Conservation (phyloP, 2,888 invertebrate genomes). For the Eudasyphora cyanicolor region DNA sequence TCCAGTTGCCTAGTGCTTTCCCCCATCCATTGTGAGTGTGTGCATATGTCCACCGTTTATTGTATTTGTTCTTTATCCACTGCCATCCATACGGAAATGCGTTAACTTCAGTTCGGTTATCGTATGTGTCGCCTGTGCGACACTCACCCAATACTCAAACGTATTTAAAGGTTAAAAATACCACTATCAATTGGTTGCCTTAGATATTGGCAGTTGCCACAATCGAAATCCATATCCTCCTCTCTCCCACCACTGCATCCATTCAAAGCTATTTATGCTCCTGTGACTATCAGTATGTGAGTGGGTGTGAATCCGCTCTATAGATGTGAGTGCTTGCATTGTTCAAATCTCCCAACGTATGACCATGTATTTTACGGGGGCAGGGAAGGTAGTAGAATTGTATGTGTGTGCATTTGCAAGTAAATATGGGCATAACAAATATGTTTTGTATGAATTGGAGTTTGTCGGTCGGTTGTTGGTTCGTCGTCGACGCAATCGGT, state of each 20-base stretch:
- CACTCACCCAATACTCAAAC: too few species aligned
- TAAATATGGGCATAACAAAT: slow-evolving; percentile 60
- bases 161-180: slow-evolving; percentile 60
- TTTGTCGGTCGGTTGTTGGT: slow-evolving; percentile 26
- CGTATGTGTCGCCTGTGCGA: slow-evolving; percentile 49
- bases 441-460: slow-evolving; percentile 53
- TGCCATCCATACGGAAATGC: slow-evolving; percentile 47
- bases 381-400: background rate
- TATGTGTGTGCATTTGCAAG: slow-evolving; percentile 9
- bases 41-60: slow-evolving; percentile 21
- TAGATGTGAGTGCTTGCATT: background rate
- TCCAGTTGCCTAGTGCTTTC: slow-evolving; percentile 2
- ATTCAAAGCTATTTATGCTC: background rate
- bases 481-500: too few species aligned
- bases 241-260: background rate
- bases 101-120: slow-evolving; percentile 56
- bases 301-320: background rate
- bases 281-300: background rate
- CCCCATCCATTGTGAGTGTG: slow-evolving; percentile 11
- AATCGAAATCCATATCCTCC: background rate
- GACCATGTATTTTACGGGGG: background rate
- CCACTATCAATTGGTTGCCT: slow-evolving; percentile 58
- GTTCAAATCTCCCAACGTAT: background rate
- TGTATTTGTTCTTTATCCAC: slow-evolving; percentile 37
- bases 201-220: slow-evolving; percentile 41